Conservation (phyloP, 2,888 invertebrate species). For the Zygaena filipendulae region DNA sequence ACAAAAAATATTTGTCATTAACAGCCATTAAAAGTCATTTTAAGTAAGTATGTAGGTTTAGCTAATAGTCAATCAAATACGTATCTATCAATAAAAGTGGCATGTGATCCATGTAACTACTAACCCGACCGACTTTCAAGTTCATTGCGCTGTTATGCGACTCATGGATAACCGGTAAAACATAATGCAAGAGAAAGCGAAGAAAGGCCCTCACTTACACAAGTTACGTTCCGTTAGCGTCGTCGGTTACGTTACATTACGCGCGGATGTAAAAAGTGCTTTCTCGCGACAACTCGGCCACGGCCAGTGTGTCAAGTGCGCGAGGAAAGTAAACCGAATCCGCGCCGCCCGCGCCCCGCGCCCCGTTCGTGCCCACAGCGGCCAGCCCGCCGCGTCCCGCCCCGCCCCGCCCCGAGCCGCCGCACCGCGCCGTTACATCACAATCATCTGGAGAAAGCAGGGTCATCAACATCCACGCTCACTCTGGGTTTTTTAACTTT, state of each 20-base stretch:
- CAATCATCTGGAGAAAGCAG: slow-evolving; percentile 58
- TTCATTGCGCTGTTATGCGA: slow-evolving; percentile 51
- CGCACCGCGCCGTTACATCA: slow-evolving; percentile 56
- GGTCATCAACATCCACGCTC: slow-evolving; percentile 56
- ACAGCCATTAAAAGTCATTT: no score
- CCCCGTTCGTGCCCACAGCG: no score
- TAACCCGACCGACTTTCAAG: no score
- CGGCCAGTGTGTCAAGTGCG: slow-evolving; percentile 68
- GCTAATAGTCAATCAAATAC: no score
- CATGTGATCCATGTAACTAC: no score
- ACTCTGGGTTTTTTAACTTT: no score
- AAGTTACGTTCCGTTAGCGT: slow-evolving; percentile 51
- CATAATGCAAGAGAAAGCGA: slow-evolving; percentile 63
- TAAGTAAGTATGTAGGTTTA: no score
- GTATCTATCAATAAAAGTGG: no score
- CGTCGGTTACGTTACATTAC: slow-evolving; percentile 41
- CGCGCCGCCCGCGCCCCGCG: slow-evolving; percentile 29
- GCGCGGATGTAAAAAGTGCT: slow-evolving; percentile 59
- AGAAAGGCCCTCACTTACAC: slow-evolving; percentile 49
- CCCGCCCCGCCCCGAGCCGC: slow-evolving; percentile 22
- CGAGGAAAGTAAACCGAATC: slow-evolving; percentile 63
- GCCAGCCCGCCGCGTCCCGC: slow-evolving; percentile 28
- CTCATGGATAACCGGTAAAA: slow-evolving; percentile 50
- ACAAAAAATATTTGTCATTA: no score
- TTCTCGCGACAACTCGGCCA: slow-evolving; percentile 65